These are phyloP conservation scores for Aspidiotus destructor DNA, from an alignment of 2,888 invertebrate species.

Conservation along the genomic window DNA sequence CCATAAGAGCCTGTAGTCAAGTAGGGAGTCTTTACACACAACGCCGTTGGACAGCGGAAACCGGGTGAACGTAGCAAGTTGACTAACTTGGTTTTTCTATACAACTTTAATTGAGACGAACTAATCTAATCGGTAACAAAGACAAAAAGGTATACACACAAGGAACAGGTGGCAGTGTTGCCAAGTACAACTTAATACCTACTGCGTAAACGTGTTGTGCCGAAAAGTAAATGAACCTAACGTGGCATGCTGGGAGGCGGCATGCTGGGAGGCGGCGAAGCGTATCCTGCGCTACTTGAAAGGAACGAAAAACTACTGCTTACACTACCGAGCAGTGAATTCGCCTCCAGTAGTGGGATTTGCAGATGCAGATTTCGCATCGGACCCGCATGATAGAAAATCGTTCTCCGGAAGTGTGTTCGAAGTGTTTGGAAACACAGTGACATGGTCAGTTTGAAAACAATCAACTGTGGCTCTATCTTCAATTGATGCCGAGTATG, in stretches of 20 bases:
- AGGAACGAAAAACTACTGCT: neutral
- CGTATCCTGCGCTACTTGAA: neutral
- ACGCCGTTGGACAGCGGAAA: too few relatives aligned
- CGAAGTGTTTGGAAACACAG: neutral
- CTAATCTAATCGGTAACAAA: too few relatives aligned
- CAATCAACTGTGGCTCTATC: neutral
- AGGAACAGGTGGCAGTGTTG: too few relatives aligned
- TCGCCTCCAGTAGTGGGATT: neutral
- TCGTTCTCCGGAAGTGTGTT: neutral
- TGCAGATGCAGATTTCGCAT: slow-evolving; percentile 13
- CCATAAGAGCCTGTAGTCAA: too few relatives aligned
- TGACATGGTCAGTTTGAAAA: neutral
- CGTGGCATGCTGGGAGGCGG: neutral
- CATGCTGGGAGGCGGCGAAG: too few relatives aligned
- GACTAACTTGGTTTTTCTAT: too few relatives aligned
- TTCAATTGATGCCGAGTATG: neutral
- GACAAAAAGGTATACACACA: too few relatives aligned
- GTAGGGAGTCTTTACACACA: too few relatives aligned
- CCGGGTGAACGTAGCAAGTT: too few relatives aligned
- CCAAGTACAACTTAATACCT: too few relatives aligned
- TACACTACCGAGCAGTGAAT: neutral
- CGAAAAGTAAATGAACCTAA: neutral
- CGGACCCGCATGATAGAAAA: neutral
- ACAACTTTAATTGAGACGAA: too few relatives aligned
- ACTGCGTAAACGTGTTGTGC: neutral